phyloP scores from a whole-genome alignment of 2,888 invertebrate genomes.

The Aplocera efformata region DNA sequence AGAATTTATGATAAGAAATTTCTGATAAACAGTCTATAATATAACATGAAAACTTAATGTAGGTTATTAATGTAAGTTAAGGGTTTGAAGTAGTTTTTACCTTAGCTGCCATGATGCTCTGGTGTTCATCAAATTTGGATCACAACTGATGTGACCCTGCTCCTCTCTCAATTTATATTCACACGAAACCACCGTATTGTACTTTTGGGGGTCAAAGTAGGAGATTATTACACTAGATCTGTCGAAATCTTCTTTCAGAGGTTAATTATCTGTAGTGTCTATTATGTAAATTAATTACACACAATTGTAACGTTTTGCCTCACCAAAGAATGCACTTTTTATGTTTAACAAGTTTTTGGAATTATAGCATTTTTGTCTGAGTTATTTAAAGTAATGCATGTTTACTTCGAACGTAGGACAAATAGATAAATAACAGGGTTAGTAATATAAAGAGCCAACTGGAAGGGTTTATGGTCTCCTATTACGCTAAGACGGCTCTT shows the following conservation, averaged over 20 bases:
- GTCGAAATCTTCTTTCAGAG: constrained; percentile 47
- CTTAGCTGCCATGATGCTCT: constrained; percentile 55
- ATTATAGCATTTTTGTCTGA: not conserved
- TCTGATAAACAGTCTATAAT: not conserved
- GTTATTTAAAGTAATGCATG: too few relatives aligned
- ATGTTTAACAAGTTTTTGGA: constrained; percentile 8
- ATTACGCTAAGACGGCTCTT: too few relatives aligned
- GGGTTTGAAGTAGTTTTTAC: too few relatives aligned
- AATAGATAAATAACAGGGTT: too few relatives aligned
- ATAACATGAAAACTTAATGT: too few relatives aligned
- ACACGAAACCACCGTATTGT: constrained; percentile 42
- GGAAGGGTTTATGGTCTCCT: too few relatives aligned
- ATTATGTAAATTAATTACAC: constrained; percentile 48
- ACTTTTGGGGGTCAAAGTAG: constrained; percentile 56
- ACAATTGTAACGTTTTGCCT: constrained; percentile 37
- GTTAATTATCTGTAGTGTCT: constrained; percentile 48
- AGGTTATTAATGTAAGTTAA: too few relatives aligned
- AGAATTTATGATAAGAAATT: too few relatives aligned
- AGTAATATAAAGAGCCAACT: too few relatives aligned
- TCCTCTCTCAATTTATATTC: constrained; percentile 56
- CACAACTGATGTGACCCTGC: constrained; percentile 47
- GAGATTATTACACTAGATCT: constrained; percentile 46
- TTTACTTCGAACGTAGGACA: too few relatives aligned
- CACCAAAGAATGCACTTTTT: constrained; percentile 36
- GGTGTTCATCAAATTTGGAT: constrained; percentile 37